Conservation (phyloP, 2,797 vertebrate genomes). For the Sebastes flavidus region DNA sequence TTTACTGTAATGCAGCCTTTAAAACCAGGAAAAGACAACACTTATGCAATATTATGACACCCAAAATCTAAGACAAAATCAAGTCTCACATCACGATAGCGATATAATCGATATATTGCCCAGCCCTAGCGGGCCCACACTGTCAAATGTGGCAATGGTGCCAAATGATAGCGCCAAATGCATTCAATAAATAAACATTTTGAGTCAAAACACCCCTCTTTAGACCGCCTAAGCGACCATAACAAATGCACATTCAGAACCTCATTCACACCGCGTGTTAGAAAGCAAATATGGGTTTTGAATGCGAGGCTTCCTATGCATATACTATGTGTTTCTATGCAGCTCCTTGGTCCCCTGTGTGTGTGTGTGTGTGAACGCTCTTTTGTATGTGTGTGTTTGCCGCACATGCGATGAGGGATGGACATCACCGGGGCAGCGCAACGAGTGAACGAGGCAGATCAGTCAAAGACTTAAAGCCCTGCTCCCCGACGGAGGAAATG, state of each 20-base stretch:
- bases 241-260: not conserved
- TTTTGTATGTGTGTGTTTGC: slow-evolving; percentile 27
- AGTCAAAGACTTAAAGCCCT: slow-evolving; percentile 76
- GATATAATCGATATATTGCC: no score
- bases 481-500: slow-evolving; percentile 63
- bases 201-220: not conserved
- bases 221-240: not conserved
- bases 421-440: slow-evolving; percentile 65
- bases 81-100: no score
- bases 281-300: not conserved
- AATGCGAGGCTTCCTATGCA: not conserved
- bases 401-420: slow-evolving; percentile 67
- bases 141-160: not conserved
- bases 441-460: slow-evolving; percentile 67
- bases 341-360: not conserved
- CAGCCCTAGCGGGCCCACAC: not conserved
- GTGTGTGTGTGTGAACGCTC: not conserved
- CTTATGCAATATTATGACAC: no score
- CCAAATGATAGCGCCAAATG: not conserved
- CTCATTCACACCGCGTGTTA: not conserved
- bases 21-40: no score
- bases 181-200: not conserved
- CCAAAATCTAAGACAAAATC: no score
- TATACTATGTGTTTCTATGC: not conserved
- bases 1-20: no score